A percentile compares a stretch with the other conserved stretches of the same genome.
phyloP scores from a whole-genome alignment of 2,888 invertebrate genomes.

The Stenchaetothrips biformis region DNA sequence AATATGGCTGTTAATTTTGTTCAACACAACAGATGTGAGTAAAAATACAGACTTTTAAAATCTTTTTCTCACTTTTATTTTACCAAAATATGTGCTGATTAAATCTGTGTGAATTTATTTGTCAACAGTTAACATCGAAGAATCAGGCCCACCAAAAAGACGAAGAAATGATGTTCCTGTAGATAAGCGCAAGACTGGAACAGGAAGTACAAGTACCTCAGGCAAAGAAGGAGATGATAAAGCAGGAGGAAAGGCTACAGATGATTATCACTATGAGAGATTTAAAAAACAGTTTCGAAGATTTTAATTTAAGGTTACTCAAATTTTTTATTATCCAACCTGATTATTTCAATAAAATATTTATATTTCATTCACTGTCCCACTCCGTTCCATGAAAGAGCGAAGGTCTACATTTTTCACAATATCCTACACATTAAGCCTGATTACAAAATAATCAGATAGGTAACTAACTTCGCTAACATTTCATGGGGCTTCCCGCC shows the following conservation, averaged over 20 bases:
- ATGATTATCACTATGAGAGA: slow-evolving; percentile 94
- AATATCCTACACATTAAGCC: too few relatives aligned
- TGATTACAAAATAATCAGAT: too few relatives aligned
- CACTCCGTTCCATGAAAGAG: background rate
- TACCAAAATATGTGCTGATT: background rate
- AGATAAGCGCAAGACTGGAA: background rate
- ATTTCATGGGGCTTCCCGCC: too few relatives aligned
- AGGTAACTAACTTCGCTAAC: too few relatives aligned
- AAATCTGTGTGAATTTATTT: background rate
- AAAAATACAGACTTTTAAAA: background rate
- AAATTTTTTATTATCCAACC: slow-evolving; percentile 20
- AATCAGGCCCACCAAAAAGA: slow-evolving; percentile 54
- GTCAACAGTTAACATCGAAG: slow-evolving; percentile 78
- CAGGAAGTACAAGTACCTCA: background rate
- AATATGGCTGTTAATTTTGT: slow-evolving; percentile 99
- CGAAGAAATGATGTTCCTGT: slow-evolving; percentile 40
- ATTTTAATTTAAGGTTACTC: slow-evolving; percentile 52
- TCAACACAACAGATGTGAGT: slow-evolving; percentile 89
- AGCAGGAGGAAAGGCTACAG: slow-evolving; percentile 86
- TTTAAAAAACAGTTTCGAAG: slow-evolving; percentile 93
- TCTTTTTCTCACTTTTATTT: background rate
- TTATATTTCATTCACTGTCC: too few relatives aligned
- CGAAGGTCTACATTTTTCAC: background rate
- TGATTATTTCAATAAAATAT: too few relatives aligned
- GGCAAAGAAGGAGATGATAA: slow-evolving; percentile 8